phyloP scores from a whole-genome alignment of 2,113 vertebrate genomes.

The Elephas maximus region DNA sequence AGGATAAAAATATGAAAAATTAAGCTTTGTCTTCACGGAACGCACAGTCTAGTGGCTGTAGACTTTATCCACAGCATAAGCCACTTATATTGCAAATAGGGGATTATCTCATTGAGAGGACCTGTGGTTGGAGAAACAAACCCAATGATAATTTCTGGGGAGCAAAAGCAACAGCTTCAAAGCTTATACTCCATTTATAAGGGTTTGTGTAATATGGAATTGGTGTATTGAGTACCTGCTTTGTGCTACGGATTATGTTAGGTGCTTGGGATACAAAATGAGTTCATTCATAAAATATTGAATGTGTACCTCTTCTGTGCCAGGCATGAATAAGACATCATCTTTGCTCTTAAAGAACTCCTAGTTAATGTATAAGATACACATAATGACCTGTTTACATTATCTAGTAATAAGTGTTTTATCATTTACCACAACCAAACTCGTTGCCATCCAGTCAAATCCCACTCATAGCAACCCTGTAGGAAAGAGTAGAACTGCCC shows the following conservation, averaged over 20 bases:
- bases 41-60: too few relatives aligned
- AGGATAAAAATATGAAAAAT: background rate
- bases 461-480: too few relatives aligned
- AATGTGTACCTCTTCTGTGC: background rate
- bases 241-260: background rate
- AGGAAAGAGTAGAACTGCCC: too few relatives aligned
- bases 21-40: background rate
- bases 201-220: background rate
- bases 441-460: too few relatives aligned
- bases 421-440: too few relatives aligned
- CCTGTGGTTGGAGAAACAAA: background rate
- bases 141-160: too few relatives aligned
- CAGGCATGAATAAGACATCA: background rate
- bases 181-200: background rate
- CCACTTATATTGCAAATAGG: background rate
- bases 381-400: background rate
- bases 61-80: accelerated
- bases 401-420: background rate
- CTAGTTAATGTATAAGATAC: background rate
- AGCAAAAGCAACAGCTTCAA: background rate
- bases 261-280: background rate
- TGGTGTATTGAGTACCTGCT: too few relatives aligned
- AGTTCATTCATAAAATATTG: background rate
- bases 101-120: background rate
- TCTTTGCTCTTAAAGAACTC: background rate